Conservation (phyloP, 2,113 vertebrate genomes). For the Pygoscelis antarcticus region DNA sequence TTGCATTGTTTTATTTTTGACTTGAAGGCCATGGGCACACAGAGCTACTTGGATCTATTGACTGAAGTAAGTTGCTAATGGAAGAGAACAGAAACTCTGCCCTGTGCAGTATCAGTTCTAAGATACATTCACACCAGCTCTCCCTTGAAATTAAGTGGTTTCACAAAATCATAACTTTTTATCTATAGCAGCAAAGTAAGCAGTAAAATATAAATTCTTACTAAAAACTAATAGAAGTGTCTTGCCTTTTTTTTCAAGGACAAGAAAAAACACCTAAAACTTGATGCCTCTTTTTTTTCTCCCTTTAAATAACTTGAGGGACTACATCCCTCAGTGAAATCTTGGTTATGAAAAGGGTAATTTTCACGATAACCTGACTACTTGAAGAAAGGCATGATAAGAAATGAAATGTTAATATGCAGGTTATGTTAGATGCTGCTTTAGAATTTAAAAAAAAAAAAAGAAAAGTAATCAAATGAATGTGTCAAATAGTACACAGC, state of each 20-base stretch:
- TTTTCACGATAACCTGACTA: background rate
- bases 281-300: accelerated
- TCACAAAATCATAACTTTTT: background rate
- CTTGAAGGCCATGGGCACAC: background rate
- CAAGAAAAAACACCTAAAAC: background rate
- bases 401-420: slow-evolving; percentile 48
- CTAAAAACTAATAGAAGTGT: background rate
- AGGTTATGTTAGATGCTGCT: slow-evolving; percentile 6
- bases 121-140: background rate
- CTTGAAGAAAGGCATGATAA: background rate
- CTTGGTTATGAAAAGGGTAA: background rate
- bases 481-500: slow-evolving; percentile 37
- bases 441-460: background rate
- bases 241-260: background rate
- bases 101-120: background rate
- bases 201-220: background rate
- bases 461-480: slow-evolving; percentile 36
- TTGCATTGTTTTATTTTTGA: background rate
- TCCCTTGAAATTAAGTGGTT: background rate
- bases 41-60: background rate
- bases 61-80: background rate
- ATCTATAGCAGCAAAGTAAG: background rate
- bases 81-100: background rate
- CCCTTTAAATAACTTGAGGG: background rate
- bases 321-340: background rate